Conservation (phyloP, 92 coral and sea anemone genomes). For the Porites rus region DNA sequence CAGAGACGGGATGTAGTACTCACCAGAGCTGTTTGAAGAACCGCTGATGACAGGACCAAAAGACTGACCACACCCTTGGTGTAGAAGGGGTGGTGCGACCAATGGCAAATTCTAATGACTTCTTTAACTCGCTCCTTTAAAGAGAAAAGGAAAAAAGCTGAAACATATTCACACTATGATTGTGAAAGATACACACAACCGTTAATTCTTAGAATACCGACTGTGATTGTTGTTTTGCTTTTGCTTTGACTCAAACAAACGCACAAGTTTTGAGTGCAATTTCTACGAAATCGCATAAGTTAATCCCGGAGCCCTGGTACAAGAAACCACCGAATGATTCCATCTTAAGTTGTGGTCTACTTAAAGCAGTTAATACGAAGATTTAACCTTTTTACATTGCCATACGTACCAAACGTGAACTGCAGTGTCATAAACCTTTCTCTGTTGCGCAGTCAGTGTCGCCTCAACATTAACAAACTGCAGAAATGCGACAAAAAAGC, state of each 20-base stretch:
- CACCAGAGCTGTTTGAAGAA: slow-evolving; percentile 97
- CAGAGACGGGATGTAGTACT: not conserved
- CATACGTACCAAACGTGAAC: slow-evolving; percentile 93
- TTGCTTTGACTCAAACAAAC: too few species aligned
- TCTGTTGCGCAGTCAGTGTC: slow-evolving; percentile 77
- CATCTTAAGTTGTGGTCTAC: too few species aligned
- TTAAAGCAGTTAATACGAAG: too few species aligned
- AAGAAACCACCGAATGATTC: too few species aligned
- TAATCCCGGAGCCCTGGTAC: too few species aligned
- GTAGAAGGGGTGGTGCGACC: slow-evolving; percentile 85
- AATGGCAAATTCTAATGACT: slow-evolving; percentile 91
- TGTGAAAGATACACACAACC: too few species aligned
- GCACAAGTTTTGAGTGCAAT: too few species aligned
- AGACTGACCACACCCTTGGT: slow-evolving; percentile 90
- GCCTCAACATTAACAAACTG: slow-evolving; percentile 95
- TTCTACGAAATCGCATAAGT: too few species aligned
- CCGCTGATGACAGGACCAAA: slow-evolving; percentile 96
- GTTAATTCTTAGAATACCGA: too few species aligned
- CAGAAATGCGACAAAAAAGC: not conserved
- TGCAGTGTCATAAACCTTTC: slow-evolving; percentile 88
- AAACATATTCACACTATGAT: too few species aligned
- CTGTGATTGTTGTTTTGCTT: too few species aligned
- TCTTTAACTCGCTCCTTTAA: slow-evolving; percentile 90
- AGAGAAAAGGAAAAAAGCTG: not conserved
- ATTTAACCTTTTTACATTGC: too few species aligned